Evolutionary conservation across 1,140 invertebrate species (phyloP).

Genomic region (Drosophila pachea): DNA sequence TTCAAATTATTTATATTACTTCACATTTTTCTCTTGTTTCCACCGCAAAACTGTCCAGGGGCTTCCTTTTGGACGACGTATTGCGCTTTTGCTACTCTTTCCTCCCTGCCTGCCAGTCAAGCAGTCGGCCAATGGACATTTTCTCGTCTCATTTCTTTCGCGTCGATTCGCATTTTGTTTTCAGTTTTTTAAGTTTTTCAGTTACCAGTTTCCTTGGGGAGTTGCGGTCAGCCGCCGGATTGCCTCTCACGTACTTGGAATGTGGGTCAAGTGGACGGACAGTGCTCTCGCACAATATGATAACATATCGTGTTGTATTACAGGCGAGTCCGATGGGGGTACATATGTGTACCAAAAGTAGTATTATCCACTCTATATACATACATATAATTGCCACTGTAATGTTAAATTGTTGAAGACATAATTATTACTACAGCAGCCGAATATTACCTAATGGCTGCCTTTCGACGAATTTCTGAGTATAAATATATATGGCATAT

Average conservation of each 20-base stretch:
- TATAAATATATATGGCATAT: neutral
- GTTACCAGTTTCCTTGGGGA: constrained; percentile 57
- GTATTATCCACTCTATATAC: constrained; percentile 43
- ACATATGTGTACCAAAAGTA: constrained; percentile 54
- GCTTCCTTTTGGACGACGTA: constrained; percentile 72
- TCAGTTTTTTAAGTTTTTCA: constrained; percentile 16
- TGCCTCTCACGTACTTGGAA: constrained; percentile 45
- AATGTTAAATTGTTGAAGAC: constrained; percentile 45
- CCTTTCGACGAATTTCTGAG: too few species aligned
- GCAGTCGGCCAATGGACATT: constrained; percentile 46
- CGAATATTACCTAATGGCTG: too few species aligned
- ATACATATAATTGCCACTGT: constrained; percentile 50
- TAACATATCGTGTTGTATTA: constrained; percentile 41
- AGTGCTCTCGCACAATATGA: constrained; percentile 55
- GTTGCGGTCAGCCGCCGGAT: constrained; percentile 39
- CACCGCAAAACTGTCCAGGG: constrained; percentile 71
- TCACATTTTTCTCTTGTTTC: constrained; percentile 51
- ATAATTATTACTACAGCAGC: constrained; percentile 31
- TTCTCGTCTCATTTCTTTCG: constrained; percentile 54
- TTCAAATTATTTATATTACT: constrained; percentile 52
- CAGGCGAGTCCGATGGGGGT: constrained; percentile 44
- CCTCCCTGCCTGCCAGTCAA: too few species aligned
- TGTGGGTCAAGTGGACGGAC: constrained; percentile 67
- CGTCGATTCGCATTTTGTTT: constrained; percentile 58
- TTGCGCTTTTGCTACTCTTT: constrained; percentile 65